Conservation (phyloP, 2,113 vertebrate species). For the Neodon shergylaensis region DNA sequence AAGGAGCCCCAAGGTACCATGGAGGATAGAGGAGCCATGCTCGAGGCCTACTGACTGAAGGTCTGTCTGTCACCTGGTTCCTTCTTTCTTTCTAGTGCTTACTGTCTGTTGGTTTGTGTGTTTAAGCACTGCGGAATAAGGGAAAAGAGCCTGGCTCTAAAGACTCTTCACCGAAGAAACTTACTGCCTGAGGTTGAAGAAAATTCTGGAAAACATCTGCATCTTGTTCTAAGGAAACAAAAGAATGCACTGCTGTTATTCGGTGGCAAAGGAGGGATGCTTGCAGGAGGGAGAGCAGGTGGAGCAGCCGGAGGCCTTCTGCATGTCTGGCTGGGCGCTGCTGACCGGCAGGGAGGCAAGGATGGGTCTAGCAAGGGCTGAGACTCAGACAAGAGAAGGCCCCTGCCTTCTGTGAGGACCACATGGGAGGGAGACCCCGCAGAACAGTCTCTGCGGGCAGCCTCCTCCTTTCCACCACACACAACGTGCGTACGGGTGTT, state of each 20-base stretch:
- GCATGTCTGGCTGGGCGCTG: not conserved
- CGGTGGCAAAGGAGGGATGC: not conserved
- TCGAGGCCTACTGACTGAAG: not conserved
- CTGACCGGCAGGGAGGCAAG: too few species aligned
- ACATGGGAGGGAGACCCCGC: not conserved
- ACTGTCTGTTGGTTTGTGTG: not conserved
- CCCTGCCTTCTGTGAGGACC: not conserved
- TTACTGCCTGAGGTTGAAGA: slow-evolving; percentile 70
- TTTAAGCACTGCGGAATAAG: not conserved
- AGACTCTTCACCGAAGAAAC: slow-evolving; percentile 21
- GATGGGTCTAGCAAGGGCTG: too few species aligned
- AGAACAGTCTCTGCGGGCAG: not conserved
- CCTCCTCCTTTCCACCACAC: not conserved
- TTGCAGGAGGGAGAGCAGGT: not conserved
- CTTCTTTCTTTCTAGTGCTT: not conserved
- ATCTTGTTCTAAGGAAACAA: slow-evolving; percentile 74
- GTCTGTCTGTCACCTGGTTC: not conserved
- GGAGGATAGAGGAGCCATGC: not conserved
- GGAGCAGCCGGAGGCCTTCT: not conserved
- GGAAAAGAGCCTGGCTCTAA: slow-evolving; percentile 26
- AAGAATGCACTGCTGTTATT: slow-evolving; percentile 52
- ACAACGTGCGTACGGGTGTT: not conserved
- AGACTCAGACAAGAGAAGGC: not conserved
- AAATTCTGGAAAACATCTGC: slow-evolving; percentile 69
- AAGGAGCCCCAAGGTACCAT: not conserved